These are phyloP conservation scores for Hyphantria cunea DNA, from an alignment of 1,140 invertebrate species.

Conservation along the genomic window DNA sequence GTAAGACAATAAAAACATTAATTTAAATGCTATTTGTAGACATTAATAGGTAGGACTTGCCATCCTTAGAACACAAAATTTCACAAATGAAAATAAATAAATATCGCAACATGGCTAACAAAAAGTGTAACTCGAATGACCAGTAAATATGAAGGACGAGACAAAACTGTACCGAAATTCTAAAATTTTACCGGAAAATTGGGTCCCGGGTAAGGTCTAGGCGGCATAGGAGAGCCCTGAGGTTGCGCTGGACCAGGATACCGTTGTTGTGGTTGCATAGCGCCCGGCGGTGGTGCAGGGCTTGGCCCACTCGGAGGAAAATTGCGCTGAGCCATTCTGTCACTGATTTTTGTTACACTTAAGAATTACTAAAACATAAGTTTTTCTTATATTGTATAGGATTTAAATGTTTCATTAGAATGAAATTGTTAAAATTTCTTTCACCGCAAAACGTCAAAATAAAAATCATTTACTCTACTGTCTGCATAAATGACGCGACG, in stretches of 20 bases:
- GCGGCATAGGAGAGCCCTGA: constrained; percentile 60
- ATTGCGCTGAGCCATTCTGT: constrained; percentile 57
- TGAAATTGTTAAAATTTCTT: too few relatives aligned
- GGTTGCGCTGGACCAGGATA: constrained; percentile 63
- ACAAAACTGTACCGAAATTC: background rate
- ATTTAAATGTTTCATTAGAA: background rate
- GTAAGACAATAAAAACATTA: too few relatives aligned
- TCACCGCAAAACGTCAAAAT: background rate
- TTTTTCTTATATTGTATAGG: constrained; percentile 1
- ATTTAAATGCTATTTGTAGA: too few relatives aligned
- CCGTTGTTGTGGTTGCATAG: constrained; percentile 57
- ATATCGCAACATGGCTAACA: too few relatives aligned
- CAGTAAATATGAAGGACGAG: background rate
- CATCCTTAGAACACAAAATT: too few relatives aligned
- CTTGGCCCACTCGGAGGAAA: constrained; percentile 56
- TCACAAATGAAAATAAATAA: too few relatives aligned
- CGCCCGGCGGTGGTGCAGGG: constrained; percentile 50
- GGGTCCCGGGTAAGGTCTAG: constrained; percentile 63
- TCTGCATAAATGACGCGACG: too few relatives aligned
- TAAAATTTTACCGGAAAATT: constrained; percentile 59
- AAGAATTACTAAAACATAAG: background rate
- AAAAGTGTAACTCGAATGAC: too few relatives aligned
- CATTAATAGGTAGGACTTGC: too few relatives aligned
- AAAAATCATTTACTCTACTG: too few relatives aligned
- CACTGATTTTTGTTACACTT: constrained; percentile 8